These are phyloP conservation scores for Halocynthia aurantium DNA, from an alignment of 23 tunicate genomes.

Conservation along the genomic window DNA sequence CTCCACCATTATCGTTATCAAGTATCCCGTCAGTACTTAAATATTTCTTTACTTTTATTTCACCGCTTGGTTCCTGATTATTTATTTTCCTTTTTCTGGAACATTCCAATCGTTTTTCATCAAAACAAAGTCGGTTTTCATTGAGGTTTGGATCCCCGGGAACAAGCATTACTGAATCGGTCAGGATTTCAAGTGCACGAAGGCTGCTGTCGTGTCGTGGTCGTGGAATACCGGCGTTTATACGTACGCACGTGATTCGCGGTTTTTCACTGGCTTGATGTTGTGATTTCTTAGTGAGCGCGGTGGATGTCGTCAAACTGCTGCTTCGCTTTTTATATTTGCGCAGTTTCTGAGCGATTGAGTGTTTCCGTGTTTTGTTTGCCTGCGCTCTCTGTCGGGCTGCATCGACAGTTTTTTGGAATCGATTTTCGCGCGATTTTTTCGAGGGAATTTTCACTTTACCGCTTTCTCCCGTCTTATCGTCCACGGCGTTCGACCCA, in stretches of 20 bases:
- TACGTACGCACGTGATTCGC: constrained; percentile 16
- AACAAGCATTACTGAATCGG: too few species aligned
- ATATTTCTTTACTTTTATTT: too few species aligned
- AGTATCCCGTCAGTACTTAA: too few species aligned
- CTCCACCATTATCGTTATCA: too few species aligned
- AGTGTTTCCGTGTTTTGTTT: constrained; percentile 16
- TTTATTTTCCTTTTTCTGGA: too few species aligned
- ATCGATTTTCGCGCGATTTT: neutral
- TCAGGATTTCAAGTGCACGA: too few species aligned
- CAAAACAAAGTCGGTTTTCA: too few species aligned
- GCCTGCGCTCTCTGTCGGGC: constrained; percentile 6
- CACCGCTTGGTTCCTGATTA: too few species aligned
- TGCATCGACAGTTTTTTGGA: neutral
- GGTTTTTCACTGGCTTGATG: neutral
- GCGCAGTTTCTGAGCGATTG: constrained; percentile 13
- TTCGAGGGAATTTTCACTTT: neutral
- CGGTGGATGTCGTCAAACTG: neutral
- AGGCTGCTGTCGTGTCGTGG: neutral
- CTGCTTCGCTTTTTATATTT: constrained; percentile 8
- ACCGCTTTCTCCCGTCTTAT: neutral
- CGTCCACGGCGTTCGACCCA: neutral
- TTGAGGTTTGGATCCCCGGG: too few species aligned
- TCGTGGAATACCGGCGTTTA: constrained; percentile 14
- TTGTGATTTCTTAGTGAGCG: too few species aligned
- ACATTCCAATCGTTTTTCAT: too few species aligned